Base-by-base conservation (phyloP, 2,113 vertebrate genomes). In the Tragelaphus imberbis region DNA sequence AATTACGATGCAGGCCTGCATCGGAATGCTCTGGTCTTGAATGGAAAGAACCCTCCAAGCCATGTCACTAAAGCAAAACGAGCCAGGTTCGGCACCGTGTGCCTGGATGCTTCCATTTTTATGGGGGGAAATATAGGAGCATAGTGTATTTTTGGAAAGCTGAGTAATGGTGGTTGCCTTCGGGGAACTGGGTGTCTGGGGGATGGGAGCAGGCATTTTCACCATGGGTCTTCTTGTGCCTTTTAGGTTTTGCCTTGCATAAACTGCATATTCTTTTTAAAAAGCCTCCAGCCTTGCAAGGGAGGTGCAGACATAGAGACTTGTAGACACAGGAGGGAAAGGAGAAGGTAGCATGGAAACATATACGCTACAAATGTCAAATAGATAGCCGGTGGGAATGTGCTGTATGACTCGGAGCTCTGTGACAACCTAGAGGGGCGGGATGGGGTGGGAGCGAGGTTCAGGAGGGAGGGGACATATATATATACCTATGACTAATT, bases 211-310 rank as follows among this genome's bases (percentile, higher is more conserved):
- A 17, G 33, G 65, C n/a, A 30, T 44, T 36, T 28, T 51, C 28
- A 17, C 28, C 27, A 25, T 13, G 10, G 11, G 14, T 47, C 84
- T n/a, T 44, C 71, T 36, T 16, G 49, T 61, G 36, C 12, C 75
- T 56, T 84, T 97, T 40, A 65, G 10, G 58, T 61, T 58, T 80
- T 91, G 68, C 86, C 61, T 65, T 19, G 25, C 79, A 40, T 28
- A 47, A 77, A 61, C 10, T 81, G 33, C 17, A 16, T 33, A 13
- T 49, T 87, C 94, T 53, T 61, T 55, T 44, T 36, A 36, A 40
- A 49, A 84, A 80, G 61, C 47, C 15, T 63, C 55, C 14, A 30
- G 86, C 82, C 55, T 75, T 25, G 36, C 36, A 44, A 27, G 71
- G 71, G 71, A 75, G 36, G 14, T 75, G 36, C 68, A 75, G 68